Percentiles rank a stretch among this genome's conserved stretches.
Conservation (phyloP, 2,888 invertebrate species). For the Drosophila infuscata region DNA sequence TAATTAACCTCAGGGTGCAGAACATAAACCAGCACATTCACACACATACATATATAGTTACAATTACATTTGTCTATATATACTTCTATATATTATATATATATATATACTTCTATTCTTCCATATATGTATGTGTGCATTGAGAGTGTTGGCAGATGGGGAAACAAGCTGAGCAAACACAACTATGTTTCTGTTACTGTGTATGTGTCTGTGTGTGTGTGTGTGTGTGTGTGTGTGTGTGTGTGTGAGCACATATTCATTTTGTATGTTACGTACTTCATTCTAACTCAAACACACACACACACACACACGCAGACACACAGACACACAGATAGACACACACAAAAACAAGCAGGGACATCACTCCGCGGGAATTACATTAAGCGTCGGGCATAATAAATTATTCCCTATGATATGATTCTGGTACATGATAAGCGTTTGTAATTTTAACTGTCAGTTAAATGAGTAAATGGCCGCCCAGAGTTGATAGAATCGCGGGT, state of each 20-base stretch:
- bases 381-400: slow-evolving; percentile 79
- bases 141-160: slow-evolving; percentile 17
- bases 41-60: slow-evolving; percentile 5
- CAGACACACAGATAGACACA: neutral
- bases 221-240: slow-evolving; percentile 34
- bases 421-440: slow-evolving; percentile 80
- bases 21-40: slow-evolving; percentile 61
- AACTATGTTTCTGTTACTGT: slow-evolving; percentile 49
- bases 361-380: slow-evolving; percentile 67
- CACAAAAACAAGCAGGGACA: slow-evolving; percentile 8
- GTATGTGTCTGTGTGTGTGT: slow-evolving; percentile 9
- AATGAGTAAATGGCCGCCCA: slow-evolving; percentile 68
- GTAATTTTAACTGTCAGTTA: slow-evolving; percentile 81
- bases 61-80: neutral
- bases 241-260: slow-evolving; percentile 61
- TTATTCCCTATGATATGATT: slow-evolving; percentile 81
- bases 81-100: neutral
- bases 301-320: slow-evolving; percentile 36
- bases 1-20: slow-evolving; percentile 75
- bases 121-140: slow-evolving; percentile 3
- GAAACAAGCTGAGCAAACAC: slow-evolving; percentile 73
- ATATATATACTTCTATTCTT: slow-evolving; percentile 1
- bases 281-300: slow-evolving; percentile 74
- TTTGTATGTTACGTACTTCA: slow-evolving; percentile 73
- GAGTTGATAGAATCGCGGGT: neutral